Base-by-base conservation (phyloP, 1,140 invertebrate genomes). In the Acromyrmex echinatior region DNA sequence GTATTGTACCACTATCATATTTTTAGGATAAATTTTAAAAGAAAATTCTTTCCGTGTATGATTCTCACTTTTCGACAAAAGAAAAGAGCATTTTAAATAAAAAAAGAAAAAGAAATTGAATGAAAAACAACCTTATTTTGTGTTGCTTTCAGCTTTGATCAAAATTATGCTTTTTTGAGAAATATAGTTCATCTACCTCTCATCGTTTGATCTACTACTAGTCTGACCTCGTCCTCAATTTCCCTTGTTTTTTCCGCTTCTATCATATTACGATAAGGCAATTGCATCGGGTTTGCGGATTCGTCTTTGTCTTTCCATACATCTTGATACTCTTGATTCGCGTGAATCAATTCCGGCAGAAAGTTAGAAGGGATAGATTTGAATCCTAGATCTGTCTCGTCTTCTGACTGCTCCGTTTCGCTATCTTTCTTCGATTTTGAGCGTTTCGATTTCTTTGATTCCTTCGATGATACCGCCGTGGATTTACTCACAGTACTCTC, bases 251-350 rank as follows among this genome's bases (percentile, higher is more conserved):
- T 99, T 88, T 99, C 97, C 85, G 97, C 95, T 91, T 97, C 97
- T 71, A 99, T 97, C 94, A 98, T 97, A 82, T 98, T 97, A 84
- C 96, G 95, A 92, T 99, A 98, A 92, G 97, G 97, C 10, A 96
- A 95, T 91, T 98, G 98, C 62, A 95, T 93, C 0, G 96, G 95
- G 94, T 98, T 98, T 21, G 96, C 93, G 4, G 94, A 95, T 93
- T 99, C 98, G 90, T 98, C 97, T 93, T 97, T 97, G 51, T 97
- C 96, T 87, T 97, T 97, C 99, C 98, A 99, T 28, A 97, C 95
- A 70, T 97, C 97, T 94, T 97, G 93, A 86, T 96, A 96, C 86
- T 96, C 96, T 16, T 95, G 90, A 92, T 94, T 96, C 3, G 93
- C 92, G 4, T 95, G 92, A 6, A 96, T 91, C 58, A 97, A 92